These are phyloP conservation scores for Elachura formosa DNA, from an alignment of 2,113 vertebrate genomes.

Conservation along the genomic window DNA sequence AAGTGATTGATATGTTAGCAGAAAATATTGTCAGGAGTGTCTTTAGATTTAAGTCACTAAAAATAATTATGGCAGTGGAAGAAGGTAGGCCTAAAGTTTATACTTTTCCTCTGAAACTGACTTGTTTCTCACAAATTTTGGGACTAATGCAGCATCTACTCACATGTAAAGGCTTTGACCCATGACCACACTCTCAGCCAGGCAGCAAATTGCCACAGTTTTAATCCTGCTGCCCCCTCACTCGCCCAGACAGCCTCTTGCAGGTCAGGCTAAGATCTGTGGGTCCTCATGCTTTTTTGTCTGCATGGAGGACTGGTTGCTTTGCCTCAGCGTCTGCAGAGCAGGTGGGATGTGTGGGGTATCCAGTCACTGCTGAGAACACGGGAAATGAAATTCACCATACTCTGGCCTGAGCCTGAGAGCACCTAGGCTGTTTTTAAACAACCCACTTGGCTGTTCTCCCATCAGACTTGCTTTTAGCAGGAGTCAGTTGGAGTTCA, in stretches of 20 bases:
- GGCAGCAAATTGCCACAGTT: neutral
- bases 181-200: neutral
- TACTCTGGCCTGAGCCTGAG: neutral
- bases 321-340: neutral
- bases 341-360: neutral
- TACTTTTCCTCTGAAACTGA: neutral
- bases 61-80: neutral
- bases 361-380: neutral
- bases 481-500: neutral
- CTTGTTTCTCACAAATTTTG: neutral
- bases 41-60: neutral
- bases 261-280: rapidly evolving
- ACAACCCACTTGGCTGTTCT: neutral
- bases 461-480: neutral
- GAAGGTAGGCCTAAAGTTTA: neutral
- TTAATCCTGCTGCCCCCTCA: neutral
- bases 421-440: neutral
- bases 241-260: neutral
- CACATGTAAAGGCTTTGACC: neutral
- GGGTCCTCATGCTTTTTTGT: rapidly evolving
- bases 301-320: neutral
- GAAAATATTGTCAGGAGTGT: neutral
- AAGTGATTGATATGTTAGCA: neutral
- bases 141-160: neutral
- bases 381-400: neutral